These are phyloP conservation scores for Drosophila sordidapex DNA, from an alignment of 2,888 invertebrate genomes.

Conservation along the genomic window DNA sequence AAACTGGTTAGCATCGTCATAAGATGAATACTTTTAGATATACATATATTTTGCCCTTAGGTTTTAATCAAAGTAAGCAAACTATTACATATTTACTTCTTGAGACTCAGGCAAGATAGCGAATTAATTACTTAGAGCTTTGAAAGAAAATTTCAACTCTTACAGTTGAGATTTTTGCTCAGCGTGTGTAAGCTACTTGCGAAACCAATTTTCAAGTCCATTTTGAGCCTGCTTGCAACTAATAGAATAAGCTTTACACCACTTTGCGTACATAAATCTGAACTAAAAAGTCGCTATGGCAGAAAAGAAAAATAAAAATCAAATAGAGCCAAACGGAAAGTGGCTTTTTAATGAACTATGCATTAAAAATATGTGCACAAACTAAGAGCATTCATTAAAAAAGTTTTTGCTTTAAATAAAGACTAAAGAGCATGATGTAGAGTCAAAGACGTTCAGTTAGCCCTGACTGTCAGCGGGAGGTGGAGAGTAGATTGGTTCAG, in stretches of 20 bases:
- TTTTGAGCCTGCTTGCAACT: constrained; percentile 54
- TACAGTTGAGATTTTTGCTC: background rate
- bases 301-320: constrained; percentile 28
- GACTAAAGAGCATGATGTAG: constrained; percentile 53
- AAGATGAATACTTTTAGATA: too few species aligned
- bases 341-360: constrained; percentile 77
- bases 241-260: constrained; percentile 56
- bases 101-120: background rate
- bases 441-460: constrained; percentile 52
- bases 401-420: constrained; percentile 75
- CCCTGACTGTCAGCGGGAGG: background rate
- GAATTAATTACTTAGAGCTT: background rate
- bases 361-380: constrained; percentile 78
- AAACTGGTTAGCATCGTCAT: background rate
- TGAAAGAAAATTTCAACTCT: background rate
- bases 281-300: constrained; percentile 39
- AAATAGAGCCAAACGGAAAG: constrained; percentile 42
- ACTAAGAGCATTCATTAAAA: constrained; percentile 81
- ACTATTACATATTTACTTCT: background rate
- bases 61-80: background rate
- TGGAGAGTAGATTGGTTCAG: background rate
- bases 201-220: constrained; percentile 59
- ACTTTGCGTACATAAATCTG: constrained; percentile 63
- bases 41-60: background rate
- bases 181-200: constrained; percentile 34